Conservation (phyloP, 2,113 vertebrate genomes). For the Sarotherodon lohbergeri region DNA sequence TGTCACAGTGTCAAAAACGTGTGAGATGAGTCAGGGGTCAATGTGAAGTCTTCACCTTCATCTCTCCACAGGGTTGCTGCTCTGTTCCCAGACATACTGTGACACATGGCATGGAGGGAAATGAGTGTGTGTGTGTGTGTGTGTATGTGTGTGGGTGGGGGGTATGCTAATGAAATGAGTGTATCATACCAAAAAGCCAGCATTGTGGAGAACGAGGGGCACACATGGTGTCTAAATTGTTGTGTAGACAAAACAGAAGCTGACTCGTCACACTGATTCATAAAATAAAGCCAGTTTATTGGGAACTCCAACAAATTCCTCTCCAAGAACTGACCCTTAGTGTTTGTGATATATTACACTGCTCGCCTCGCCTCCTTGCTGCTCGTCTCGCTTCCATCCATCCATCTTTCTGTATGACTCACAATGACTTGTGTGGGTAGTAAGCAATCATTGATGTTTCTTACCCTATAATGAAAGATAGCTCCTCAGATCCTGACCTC, state of each 20-base stretch:
- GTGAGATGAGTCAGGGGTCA: constrained; percentile 19
- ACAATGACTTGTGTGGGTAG: background rate
- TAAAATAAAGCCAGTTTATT: background rate
- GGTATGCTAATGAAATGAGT: background rate
- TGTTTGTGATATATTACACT: background rate
- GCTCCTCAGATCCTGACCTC: background rate
- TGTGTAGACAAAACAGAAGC: constrained; percentile 33
- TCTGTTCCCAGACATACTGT: constrained; percentile 21
- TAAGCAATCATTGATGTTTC: background rate
- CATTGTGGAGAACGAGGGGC: background rate
- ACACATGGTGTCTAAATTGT: constrained; percentile 24
- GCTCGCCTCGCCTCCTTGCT: background rate
- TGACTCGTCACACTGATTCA: constrained; percentile 29
- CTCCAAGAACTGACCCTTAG: background rate
- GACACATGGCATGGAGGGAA: constrained; percentile 44
- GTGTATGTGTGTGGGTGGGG: background rate
- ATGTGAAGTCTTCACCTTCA: background rate
- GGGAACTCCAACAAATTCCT: background rate
- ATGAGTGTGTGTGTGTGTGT: background rate
- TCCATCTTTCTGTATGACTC: background rate
- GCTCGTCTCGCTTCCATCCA: background rate
- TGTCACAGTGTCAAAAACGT: background rate
- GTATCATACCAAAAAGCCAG: constrained; percentile 2
- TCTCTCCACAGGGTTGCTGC: background rate
- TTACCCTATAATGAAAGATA: background rate